Percentiles rank a stretch among this genome's conserved stretches.
phyloP scores from a whole-genome alignment of 2,797 vertebrate genomes.

The Cynopterus sphinx region DNA sequence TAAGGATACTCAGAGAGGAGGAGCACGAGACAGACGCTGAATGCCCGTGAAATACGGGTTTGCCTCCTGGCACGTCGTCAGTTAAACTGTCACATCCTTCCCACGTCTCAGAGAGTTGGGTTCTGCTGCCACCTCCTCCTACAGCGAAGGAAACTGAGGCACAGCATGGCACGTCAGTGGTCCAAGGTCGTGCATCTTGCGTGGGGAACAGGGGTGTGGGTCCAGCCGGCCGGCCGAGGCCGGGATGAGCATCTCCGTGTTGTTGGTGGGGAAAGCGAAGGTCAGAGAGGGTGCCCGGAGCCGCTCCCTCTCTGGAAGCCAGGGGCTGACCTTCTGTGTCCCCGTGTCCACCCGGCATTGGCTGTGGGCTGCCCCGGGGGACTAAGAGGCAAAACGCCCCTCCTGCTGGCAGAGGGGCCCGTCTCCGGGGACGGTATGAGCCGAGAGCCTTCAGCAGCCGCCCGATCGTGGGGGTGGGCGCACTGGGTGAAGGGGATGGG shows the following conservation, averaged over 20 bases:
- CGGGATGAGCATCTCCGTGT: background rate
- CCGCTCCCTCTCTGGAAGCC: background rate
- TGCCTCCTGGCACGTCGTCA: background rate
- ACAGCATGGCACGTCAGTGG: background rate
- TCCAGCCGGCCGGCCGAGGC: background rate
- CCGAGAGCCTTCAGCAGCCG: background rate
- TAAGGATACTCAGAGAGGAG: background rate
- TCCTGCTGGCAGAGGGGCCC: background rate
- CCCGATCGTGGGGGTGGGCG: accelerated
- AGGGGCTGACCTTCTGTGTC: too few relatives aligned
- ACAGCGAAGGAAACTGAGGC: background rate
- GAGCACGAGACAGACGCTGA: accelerated
- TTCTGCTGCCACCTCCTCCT: background rate
- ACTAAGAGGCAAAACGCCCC: background rate
- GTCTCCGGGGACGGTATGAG: background rate
- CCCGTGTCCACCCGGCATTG: background rate
- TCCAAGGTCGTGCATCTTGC: background rate
- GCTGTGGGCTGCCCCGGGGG: background rate
- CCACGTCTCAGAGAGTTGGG: background rate
- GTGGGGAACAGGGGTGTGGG: background rate
- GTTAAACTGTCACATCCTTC: background rate
- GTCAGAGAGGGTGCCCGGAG: background rate
- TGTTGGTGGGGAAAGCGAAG: background rate
- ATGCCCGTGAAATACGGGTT: background rate
- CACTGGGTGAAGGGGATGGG: background rate